Evolutionary conservation across 1,140 invertebrate species (phyloP).

Genomic region (Bemisia tabaci): DNA sequence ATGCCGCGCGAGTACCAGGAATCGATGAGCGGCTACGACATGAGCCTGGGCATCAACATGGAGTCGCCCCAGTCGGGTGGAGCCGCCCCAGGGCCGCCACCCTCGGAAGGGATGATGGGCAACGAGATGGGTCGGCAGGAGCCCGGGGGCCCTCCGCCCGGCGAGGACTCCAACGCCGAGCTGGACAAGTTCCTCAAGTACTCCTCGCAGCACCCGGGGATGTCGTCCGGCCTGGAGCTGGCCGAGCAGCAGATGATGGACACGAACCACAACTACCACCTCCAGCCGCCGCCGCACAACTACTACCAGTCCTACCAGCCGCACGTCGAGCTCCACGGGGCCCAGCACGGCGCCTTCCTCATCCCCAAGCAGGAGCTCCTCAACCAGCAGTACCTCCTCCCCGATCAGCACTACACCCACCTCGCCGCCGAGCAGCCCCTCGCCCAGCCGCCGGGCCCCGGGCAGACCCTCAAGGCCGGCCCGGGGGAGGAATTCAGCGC

Average conservation of each 20-base stretch:
- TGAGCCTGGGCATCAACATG: neutral
- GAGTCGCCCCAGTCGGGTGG: too few species aligned
- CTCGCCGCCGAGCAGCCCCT: conserved; percentile 34
- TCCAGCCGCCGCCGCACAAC: conserved; percentile 12
- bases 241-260: conserved; percentile 13
- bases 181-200: conserved; percentile 53
- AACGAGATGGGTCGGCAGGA: neutral
- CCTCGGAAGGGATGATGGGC: neutral
- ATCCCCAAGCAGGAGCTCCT: conserved; percentile 6
- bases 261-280: conserved; percentile 14
- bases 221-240: conserved; percentile 16
- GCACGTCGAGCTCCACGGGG: conserved; percentile 8
- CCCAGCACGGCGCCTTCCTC: conserved; percentile 7
- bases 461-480: conserved; percentile 32
- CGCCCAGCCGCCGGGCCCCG: conserved; percentile 22
- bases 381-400: conserved; percentile 12
- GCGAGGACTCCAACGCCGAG: conserved; percentile 30
- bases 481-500: conserved; percentile 68
- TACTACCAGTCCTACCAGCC: conserved; percentile 14
- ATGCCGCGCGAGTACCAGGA: neutral
- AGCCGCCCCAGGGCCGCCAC: too few species aligned
- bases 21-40: neutral
- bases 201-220: conserved; percentile 23
- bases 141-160: conserved; percentile 5
- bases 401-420: conserved; percentile 23